phyloP scores from a whole-genome alignment of 2,888 invertebrate species.

The Hypselothyrea guttata region DNA sequence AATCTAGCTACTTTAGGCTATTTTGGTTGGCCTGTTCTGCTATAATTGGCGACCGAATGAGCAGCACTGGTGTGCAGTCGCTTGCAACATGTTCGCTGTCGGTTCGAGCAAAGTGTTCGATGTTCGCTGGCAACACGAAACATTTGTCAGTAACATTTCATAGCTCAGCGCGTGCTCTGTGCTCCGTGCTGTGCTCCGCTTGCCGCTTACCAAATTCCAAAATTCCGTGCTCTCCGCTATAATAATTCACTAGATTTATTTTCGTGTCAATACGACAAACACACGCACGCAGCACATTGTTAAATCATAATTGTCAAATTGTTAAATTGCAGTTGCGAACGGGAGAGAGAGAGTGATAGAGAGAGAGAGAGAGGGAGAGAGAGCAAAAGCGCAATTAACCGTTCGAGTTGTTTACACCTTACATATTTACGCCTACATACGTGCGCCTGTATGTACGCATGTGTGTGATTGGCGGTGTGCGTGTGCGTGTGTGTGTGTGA shows the following conservation, averaged over 20 bases:
- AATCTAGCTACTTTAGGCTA: no score
- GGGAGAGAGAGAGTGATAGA: no score
- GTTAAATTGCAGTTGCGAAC: no score
- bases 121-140: slow-evolving; percentile 41
- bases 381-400: slow-evolving; percentile 42
- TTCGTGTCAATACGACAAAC: slow-evolving; percentile 25
- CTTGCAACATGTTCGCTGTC: no score
- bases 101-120: no score
- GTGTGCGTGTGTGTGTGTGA: slow-evolving; percentile 30
- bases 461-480: background rate
- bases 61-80: no score
- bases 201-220: slow-evolving; percentile 25
- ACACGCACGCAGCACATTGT: slow-evolving; percentile 22
- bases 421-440: slow-evolving; percentile 25
- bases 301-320: slow-evolving; percentile 51
- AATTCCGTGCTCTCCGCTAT: slow-evolving; percentile 29
- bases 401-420: slow-evolving; percentile 43
- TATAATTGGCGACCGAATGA: no score
- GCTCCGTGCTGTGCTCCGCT: slow-evolving; percentile 33
- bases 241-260: slow-evolving; percentile 32
- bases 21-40: no score
- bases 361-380: no score
- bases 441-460: slow-evolving; percentile 4
- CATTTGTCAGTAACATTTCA: slow-evolving; percentile 52
- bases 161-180: slow-evolving; percentile 47